Evolutionary conservation across 2,797 vertebrate species (phyloP), one percentile per base, ranked within the genome.

Genomic region (Chelonia mydas): DNA sequence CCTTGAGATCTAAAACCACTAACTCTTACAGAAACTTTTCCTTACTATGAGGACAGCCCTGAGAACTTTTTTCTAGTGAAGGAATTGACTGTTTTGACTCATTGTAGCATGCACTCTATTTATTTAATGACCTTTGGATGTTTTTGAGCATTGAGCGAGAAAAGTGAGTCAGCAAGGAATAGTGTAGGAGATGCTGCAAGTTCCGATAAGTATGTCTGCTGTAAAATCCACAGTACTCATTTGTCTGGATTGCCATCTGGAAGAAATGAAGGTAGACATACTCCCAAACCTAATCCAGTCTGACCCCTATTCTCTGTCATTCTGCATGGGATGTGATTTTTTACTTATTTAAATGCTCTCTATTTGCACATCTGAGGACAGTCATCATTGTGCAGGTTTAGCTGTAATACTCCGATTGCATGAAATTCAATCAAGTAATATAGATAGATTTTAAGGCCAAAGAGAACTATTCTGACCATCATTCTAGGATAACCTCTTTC

Each of bases 191-290:
- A 59, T 91, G 89, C 90, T 80, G 11, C 72, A 68, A 53, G 86
- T 87, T 65, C 55, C 59, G 27, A 2, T 53, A 74, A 81, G 79
- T 4, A 47, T 33, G n/a, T 37, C 33, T 28, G 1, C n/a, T 41
- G 78, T 17, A 51, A 68, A 76, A 74, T 41, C 90, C 76, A 27
- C 45, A 21, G 51, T 0, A 0, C 72, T 95, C n/a, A 54, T 89
- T 92, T 84, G 83, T 87, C 83, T 77, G 53, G 27, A 21, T 81
- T 81, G 11, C 74, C 57, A 65, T 84, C 88, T 93, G 84, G 83
- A 80, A 84, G 96, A 81, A 54, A 91, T 83, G 80, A 91, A 84
- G 41, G 49, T 41, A 87, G 78, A 80, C 86, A 72, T 81, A 68
- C 88, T 94, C 54, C 54, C 72, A 6, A 28, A 55, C 33, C 65